Conservation (phyloP, 2,888 invertebrate species). For the Drosophila nr. fundita region DNA sequence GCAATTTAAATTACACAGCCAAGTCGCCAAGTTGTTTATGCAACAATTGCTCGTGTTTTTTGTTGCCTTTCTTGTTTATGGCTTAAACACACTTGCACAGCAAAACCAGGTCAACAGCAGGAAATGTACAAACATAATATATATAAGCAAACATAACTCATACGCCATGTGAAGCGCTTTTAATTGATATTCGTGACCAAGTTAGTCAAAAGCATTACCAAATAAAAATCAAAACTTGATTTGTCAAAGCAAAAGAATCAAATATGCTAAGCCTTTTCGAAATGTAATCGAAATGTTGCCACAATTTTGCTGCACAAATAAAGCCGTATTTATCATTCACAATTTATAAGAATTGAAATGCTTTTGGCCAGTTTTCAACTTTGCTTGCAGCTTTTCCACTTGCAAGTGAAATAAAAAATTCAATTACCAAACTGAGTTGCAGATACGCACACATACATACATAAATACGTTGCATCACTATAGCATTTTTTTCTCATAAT, state of each 20-base stretch:
- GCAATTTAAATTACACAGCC: conserved; percentile 44
- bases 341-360: not conserved
- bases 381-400: not conserved
- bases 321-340: not conserved
- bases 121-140: not conserved
- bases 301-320: conserved; percentile 14
- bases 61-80: conserved; percentile 25
- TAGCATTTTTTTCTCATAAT: not conserved
- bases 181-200: conserved; percentile 49
- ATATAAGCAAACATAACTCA: conserved; percentile 16
- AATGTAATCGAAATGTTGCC: conserved; percentile 20
- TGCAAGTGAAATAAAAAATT: not conserved
- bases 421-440: conserved; percentile 6
- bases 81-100: not conserved
- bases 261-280: conserved; percentile 10
- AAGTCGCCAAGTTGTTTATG: conserved; percentile 44
- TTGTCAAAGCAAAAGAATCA: conserved; percentile 1
- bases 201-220: not conserved
- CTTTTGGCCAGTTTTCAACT: not conserved
- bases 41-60: conserved; percentile 7
- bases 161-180: conserved; percentile 42
- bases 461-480: not conserved
- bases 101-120: conserved; percentile 37
- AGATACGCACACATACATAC: not conserved
- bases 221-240: conserved; percentile 20